Evolutionary conservation across 2,888 invertebrate species (phyloP).

Genomic region (Drosophila koepferae): DNA sequence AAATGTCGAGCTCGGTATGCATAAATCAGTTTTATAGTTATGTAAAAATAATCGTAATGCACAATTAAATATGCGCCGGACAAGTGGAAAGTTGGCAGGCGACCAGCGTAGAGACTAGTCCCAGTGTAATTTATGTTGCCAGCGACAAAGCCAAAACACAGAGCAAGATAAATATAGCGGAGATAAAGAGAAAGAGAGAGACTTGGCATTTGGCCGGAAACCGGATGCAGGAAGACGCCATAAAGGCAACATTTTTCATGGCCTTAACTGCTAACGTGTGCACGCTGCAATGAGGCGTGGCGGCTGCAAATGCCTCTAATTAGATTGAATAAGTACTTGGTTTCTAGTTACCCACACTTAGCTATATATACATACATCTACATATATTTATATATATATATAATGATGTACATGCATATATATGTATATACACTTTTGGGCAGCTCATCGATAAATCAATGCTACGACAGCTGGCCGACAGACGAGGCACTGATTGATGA

Average conservation of each 20-base stretch:
- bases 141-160: slow-evolving; percentile 37
- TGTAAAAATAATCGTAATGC: slow-evolving; percentile 44
- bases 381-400: not conserved
- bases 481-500: slow-evolving; percentile 68
- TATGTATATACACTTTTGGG: slow-evolving; percentile 21
- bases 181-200: not conserved
- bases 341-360: not conserved
- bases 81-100: slow-evolving; percentile 24
- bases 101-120: slow-evolving; percentile 9
- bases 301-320: slow-evolving; percentile 42
- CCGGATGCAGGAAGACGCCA: slow-evolving; percentile 57
- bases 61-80: slow-evolving; percentile 53
- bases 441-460: slow-evolving; percentile 76
- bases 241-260: slow-evolving; percentile 55
- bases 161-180: slow-evolving; percentile 1
- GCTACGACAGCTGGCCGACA: slow-evolving; percentile 66
- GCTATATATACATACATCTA: not conserved
- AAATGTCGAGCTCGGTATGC: slow-evolving; percentile 19
- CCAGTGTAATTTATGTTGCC: slow-evolving; percentile 45
- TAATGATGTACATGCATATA: no score
- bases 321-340: slow-evolving; percentile 35
- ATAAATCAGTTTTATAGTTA: slow-evolving; percentile 38
- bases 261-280: slow-evolving; percentile 46
- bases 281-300: slow-evolving; percentile 44
- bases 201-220: slow-evolving; percentile 32